Base-by-base conservation (phyloP, 2,888 invertebrate species). In the Acleris laterana region DNA sequence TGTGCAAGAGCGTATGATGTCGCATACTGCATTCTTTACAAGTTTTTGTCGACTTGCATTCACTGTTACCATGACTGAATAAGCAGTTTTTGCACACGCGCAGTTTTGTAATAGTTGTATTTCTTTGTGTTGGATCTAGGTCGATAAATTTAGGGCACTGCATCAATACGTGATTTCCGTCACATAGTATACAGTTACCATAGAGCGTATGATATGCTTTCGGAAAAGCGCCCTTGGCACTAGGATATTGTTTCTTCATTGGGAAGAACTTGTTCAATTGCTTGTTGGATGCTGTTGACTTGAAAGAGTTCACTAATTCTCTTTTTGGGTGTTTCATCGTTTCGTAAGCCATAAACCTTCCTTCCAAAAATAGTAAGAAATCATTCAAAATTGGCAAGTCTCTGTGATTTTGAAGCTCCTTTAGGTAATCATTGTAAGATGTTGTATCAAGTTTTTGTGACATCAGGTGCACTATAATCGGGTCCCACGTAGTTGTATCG, bases 291-390 rank as follows among this genome's bases (percentile, higher is more conserved):
- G 52, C 3, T 38, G 53, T 53, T 13, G 6, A 11, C 9, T 6
- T 5, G 53, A 9, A 22, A 22, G 4, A 22, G 22, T 22, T 17
- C 9, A 19, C 11, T 52, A 20, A 17, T 1, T 20, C 46, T 57
- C 32, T 42, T 46, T 56, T 52, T 48, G 48, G 25, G 52, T 11
- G 11, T 59, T 61, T 60, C 57, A 56, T 51, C 4, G 69, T 57
- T 65, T 74, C 74, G 17, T 60, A 68, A 0, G 74, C 69, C 67
- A 70, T 70, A 19, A 72, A 71, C 48, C 63, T 69, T 22, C 44
- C 20, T 53, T 72, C 70, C 28, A 74, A 25, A 52, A 71, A 74
- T 17, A 28, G 46, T n/a, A 68, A 19, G 46, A 72, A 71, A 9
- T 71, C 70, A 1, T 38, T 6, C 9, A 71, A 19, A 16, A 57